Evolutionary conservation across 2,113 vertebrate genomes (phyloP).

Genomic region (Leptodactylus fuscus): DNA sequence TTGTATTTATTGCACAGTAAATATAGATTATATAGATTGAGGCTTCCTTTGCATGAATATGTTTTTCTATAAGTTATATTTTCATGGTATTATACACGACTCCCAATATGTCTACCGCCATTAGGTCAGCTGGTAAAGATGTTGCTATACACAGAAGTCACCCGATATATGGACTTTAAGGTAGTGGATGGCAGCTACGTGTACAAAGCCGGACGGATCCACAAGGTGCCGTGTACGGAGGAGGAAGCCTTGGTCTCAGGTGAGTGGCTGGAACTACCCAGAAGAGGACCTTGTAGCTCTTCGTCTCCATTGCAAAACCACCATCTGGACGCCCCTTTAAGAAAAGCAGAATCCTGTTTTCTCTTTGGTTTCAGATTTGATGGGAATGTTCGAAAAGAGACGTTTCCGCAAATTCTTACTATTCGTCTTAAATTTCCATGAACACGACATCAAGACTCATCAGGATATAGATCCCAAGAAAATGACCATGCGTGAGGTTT

Average conservation of each 20-base stretch:
- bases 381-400: constrained; percentile 93
- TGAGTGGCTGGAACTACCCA: constrained; percentile 68
- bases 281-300: not conserved
- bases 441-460: constrained; percentile 88
- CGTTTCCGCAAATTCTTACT: constrained; percentile 90
- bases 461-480: constrained; percentile 87
- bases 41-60: too few species aligned
- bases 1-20: not conserved
- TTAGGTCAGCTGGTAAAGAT: constrained; percentile 91
- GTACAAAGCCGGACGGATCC: constrained; percentile 90
- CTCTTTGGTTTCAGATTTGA: constrained; percentile 76
- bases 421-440: constrained; percentile 91
- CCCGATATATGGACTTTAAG: constrained; percentile 90
- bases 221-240: constrained; percentile 92
- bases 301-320: too few species aligned
- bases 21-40: too few species aligned
- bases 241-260: constrained; percentile 89
- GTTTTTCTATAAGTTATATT: too few species aligned
- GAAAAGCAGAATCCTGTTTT: too few species aligned
- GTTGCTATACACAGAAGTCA: constrained; percentile 91
- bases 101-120: not conserved
- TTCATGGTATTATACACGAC: not conserved
- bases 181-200: constrained; percentile 93
- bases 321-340: too few species aligned
- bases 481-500: constrained; percentile 91